These are phyloP conservation scores for Pardalotus punctatus DNA, from an alignment of 2,113 vertebrate species.

Conservation along the genomic window DNA sequence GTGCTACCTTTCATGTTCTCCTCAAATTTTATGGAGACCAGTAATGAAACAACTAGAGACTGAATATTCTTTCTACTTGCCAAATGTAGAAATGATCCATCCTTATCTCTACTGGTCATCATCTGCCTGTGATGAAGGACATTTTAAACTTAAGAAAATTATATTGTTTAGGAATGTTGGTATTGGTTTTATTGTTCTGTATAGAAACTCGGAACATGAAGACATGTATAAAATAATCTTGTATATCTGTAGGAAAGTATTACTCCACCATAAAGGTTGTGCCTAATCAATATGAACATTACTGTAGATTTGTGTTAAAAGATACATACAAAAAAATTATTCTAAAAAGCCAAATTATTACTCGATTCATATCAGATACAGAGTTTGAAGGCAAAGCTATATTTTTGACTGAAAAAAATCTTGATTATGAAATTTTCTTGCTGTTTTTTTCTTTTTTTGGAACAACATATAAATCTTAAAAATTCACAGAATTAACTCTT, in stretches of 20 bases:
- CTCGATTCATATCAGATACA: neutral
- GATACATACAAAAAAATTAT: neutral
- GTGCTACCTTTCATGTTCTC: neutral
- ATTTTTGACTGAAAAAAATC: neutral
- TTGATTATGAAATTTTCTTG: neutral
- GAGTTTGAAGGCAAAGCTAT: neutral
- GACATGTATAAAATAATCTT: neutral
- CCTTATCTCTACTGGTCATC: neutral
- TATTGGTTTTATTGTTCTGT: neutral
- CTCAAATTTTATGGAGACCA: neutral
- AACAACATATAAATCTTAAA: neutral
- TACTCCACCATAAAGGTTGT: neutral
- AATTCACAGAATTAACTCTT: neutral
- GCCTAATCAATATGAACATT: neutral
- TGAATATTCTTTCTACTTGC: neutral
- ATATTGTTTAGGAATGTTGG: neutral
- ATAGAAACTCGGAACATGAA: neutral
- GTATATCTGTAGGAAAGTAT: neutral
- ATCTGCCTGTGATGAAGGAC: neutral
- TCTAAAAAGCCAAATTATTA: neutral
- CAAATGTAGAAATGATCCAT: neutral
- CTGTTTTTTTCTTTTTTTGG: neutral
- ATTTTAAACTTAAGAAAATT: neutral
- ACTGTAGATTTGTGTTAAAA: neutral
- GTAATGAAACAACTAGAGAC: neutral